phyloP scores from a whole-genome alignment of 2,797 vertebrate genomes.

The Halcyon leucocephala region DNA sequence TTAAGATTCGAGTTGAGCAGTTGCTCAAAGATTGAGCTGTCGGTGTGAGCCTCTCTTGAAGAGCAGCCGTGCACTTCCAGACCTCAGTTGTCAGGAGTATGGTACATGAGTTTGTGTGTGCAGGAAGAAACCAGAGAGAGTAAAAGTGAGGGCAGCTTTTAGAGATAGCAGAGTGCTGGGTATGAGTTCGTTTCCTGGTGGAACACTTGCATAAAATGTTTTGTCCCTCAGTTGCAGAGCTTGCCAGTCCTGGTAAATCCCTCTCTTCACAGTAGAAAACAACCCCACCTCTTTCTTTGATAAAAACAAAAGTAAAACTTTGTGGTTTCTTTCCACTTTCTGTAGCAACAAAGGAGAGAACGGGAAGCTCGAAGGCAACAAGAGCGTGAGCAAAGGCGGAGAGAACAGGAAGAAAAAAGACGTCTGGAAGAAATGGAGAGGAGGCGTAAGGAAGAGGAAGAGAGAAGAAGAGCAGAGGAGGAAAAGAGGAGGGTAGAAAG shows the following conservation, averaged over 20 bases:
- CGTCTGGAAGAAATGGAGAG: slow-evolving; percentile 94
- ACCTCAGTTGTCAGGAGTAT: neutral
- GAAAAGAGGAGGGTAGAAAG: slow-evolving; percentile 95
- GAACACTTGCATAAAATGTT: slow-evolving; percentile 39
- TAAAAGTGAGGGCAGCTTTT: neutral
- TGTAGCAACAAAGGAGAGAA: slow-evolving; percentile 94
- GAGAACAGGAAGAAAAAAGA: slow-evolving; percentile 95
- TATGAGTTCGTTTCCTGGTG: neutral
- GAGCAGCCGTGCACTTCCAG: neutral
- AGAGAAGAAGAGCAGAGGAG: slow-evolving; percentile 92
- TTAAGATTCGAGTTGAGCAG: neutral
- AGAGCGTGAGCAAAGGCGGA: slow-evolving; percentile 92
- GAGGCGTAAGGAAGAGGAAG: slow-evolving; percentile 94
- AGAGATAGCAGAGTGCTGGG: neutral
- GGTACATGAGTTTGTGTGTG: neutral
- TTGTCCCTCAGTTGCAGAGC: slow-evolving; percentile 54
- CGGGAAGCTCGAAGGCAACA: slow-evolving; percentile 94
- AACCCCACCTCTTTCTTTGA: slow-evolving; percentile 66
- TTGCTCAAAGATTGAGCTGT: neutral
- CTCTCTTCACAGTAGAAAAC: slow-evolving; percentile 20
- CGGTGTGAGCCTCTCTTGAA: neutral
- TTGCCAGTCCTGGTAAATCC: slow-evolving; percentile 60
- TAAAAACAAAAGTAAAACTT: slow-evolving; percentile 52
- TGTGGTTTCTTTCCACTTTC: slow-evolving; percentile 55
- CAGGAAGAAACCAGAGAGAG: neutral